Evolutionary conservation across 2,113 vertebrate species (phyloP).

Genomic region (Raphicerus campestris): DNA sequence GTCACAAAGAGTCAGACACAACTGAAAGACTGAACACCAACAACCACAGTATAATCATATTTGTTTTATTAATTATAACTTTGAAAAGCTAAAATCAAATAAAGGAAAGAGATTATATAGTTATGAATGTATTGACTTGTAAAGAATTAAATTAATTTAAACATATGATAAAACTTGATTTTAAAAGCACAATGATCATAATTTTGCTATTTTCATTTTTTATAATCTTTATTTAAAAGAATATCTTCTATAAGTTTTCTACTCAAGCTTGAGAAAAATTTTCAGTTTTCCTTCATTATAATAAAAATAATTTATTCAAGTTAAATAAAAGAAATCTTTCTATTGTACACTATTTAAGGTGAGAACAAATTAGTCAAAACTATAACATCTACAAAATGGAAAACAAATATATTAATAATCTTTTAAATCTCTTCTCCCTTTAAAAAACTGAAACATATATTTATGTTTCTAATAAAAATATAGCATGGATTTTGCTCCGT

Average conservation of each 20-base stretch:
- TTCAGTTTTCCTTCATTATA: neutral
- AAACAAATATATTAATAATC: conserved; percentile 70
- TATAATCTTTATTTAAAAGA: conserved; percentile 24
- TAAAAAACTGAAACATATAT: conserved; percentile 76
- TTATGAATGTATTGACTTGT: neutral
- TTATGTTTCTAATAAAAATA: conserved; percentile 80
- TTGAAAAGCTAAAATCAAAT: neutral
- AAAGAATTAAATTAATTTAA: neutral
- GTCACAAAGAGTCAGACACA: neutral
- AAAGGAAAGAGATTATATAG: neutral
- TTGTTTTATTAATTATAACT: neutral
- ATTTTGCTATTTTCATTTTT: neutral
- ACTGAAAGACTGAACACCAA: neutral
- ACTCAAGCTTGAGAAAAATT: neutral
- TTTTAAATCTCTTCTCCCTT: conserved; percentile 74
- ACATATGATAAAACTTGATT: neutral
- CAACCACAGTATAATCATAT: neutral
- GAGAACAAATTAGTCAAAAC: conserved; percentile 77
- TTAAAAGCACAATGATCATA: neutral
- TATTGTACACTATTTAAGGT: conserved; percentile 49
- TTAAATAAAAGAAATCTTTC: neutral
- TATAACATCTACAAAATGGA: conserved; percentile 73
- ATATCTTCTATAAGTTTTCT: neutral
- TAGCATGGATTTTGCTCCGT: conserved; percentile 81
- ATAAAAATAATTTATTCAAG: conserved; percentile 30